phyloP scores from a whole-genome alignment of 2,113 vertebrate genomes.

The Pleuronectes platessa region DNA sequence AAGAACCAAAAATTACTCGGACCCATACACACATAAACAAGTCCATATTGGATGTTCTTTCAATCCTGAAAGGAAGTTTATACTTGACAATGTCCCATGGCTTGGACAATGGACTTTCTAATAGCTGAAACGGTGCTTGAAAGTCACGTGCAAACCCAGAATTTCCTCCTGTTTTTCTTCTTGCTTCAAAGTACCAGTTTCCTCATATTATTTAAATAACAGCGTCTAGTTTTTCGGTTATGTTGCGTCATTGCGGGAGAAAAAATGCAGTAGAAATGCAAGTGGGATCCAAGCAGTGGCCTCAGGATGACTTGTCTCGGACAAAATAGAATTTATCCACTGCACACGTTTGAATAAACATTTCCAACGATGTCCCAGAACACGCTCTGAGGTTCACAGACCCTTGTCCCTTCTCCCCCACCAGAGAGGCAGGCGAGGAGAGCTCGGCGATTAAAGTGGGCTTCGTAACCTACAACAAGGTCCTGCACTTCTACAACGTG shows the following conservation, averaged over 20 bases:
- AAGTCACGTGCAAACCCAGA: neutral
- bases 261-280: no score
- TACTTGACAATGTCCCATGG: neutral
- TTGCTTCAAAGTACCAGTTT: neutral
- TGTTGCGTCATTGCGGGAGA: no score
- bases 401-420: conserved; percentile 13
- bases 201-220: neutral
- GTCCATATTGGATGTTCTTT: conserved; percentile 6
- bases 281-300: no score
- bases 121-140: neutral
- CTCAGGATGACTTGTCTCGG: no score
- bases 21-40: conserved; percentile 9
- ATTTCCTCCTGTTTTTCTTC: neutral
- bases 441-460: conserved; percentile 88
- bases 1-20: no score
- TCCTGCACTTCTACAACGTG: conserved; percentile 97
- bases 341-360: neutral
- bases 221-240: neutral
- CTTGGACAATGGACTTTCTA: conserved; percentile 12
- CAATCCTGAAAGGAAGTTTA: conserved; percentile 1
- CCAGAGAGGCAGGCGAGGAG: conserved; percentile 88
- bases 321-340: neutral
- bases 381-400: neutral
- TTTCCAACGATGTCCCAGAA: neutral
- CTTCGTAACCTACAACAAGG: conserved; percentile 95